Evolutionary conservation across 2,113 vertebrate species (phyloP).

Genomic region (Pelmatolapia mariae): DNA sequence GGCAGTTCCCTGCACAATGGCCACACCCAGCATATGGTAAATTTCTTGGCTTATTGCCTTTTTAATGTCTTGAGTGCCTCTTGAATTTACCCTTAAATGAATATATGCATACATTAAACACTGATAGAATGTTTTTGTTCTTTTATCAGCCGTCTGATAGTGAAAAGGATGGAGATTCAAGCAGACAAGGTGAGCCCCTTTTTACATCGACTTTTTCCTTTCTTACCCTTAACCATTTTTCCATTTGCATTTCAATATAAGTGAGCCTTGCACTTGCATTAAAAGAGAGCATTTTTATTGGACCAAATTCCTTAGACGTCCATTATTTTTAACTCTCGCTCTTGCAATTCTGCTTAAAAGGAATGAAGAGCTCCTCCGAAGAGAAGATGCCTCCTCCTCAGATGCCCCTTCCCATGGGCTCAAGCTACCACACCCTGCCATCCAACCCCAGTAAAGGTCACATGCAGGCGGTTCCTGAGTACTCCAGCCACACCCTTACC

Average conservation of each 20-base stretch:
- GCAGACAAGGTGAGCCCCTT: slow-evolving; percentile 87
- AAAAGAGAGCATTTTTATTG: neutral
- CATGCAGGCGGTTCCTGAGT: slow-evolving; percentile 87
- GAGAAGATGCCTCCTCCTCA: slow-evolving; percentile 84
- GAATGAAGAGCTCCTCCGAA: slow-evolving; percentile 86
- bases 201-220: neutral
- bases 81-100: slow-evolving; percentile 30
- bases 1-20: slow-evolving; percentile 94
- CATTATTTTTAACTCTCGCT: neutral
- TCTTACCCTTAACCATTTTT: slow-evolving; percentile 21
- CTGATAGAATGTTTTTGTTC: slow-evolving; percentile 44
- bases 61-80: slow-evolving; percentile 61
- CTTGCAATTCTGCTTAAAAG: slow-evolving; percentile 45
- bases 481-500: slow-evolving; percentile 92
- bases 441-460: slow-evolving; percentile 88
- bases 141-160: slow-evolving; percentile 85
- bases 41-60: slow-evolving; percentile 50
- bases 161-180: slow-evolving; percentile 95
- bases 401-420: slow-evolving; percentile 82
- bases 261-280: neutral
- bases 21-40: slow-evolving; percentile 93
- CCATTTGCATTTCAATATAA: slow-evolving; percentile 31
- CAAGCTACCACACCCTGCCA: slow-evolving; percentile 94
- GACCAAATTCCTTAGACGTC: neutral
- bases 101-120: slow-evolving; percentile 46